Percentiles rank a stretch among this genome's conserved stretches.
These are phyloP conservation scores for Garrulus glandarius DNA, from an alignment of 2,797 vertebrate species.

Conservation along the genomic window DNA sequence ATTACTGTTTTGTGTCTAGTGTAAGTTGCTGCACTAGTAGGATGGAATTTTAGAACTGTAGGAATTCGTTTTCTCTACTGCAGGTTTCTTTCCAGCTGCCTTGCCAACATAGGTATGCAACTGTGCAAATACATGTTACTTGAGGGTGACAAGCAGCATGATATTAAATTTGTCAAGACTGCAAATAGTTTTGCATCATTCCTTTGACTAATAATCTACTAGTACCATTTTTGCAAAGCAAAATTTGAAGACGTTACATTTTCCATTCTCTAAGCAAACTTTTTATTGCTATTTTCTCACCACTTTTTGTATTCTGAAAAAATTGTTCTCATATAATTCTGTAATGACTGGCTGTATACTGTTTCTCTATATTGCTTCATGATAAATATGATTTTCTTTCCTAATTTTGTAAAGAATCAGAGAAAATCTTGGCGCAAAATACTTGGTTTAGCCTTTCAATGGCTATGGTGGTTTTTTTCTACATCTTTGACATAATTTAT, in stretches of 20 bases:
- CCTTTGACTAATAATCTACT: neutral
- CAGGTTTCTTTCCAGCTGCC: neutral
- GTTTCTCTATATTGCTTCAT: neutral
- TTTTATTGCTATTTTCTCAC: neutral
- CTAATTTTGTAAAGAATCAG: neutral
- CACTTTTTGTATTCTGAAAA: neutral
- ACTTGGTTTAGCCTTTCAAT: neutral
- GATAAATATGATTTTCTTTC: neutral
- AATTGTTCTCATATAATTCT: neutral
- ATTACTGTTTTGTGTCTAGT: constrained; percentile 28
- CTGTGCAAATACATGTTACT: neutral
- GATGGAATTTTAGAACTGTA: neutral
- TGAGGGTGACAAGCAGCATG: neutral
- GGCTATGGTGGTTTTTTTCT: neutral
- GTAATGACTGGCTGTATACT: neutral
- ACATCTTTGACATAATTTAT: neutral
- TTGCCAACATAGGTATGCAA: neutral
- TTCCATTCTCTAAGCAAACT: neutral
- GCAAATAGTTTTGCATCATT: neutral
- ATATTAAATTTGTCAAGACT: neutral
- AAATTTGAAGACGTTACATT: neutral
- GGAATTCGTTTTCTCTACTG: neutral
- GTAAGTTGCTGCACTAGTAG: neutral
- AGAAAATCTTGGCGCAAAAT: neutral
- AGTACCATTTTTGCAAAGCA: neutral